phyloP scores from a whole-genome alignment of 1,140 invertebrate genomes.

The Geopemphigus sp. region DNA sequence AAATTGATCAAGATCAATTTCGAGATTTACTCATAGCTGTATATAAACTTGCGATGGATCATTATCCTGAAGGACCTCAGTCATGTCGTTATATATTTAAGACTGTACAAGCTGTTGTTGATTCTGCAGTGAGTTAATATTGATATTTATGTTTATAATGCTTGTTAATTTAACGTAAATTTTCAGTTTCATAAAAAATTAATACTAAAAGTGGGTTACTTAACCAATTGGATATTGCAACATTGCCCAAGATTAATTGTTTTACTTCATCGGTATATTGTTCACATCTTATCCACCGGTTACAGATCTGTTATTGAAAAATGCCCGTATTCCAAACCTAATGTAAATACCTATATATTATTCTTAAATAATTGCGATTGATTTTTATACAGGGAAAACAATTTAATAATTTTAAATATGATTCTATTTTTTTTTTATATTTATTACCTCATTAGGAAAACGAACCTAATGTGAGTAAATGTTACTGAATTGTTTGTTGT shows the following conservation, averaged over 20 bases:
- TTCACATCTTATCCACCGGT: constrained; percentile 74
- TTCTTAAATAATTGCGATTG: neutral
- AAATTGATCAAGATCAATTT: constrained; percentile 62
- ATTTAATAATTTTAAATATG: constrained; percentile 26
- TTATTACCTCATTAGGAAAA: constrained; percentile 41
- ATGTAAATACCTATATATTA: constrained; percentile 48
- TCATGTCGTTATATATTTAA: constrained; percentile 64
- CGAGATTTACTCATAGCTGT: constrained; percentile 66
- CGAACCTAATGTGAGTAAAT: constrained; percentile 46
- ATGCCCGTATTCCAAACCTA: constrained; percentile 48
- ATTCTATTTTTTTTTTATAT: constrained; percentile 24
- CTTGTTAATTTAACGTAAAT: constrained; percentile 48
- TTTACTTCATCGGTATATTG: constrained; percentile 74
- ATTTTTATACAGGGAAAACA: constrained; percentile 11
- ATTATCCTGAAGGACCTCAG: constrained; percentile 64
- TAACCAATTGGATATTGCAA: constrained; percentile 75
- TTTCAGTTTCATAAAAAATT: constrained; percentile 73
- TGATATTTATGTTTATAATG: neutral
- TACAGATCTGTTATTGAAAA: constrained; percentile 60
- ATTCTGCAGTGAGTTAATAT: constrained; percentile 62
- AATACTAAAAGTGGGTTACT: constrained; percentile 68
- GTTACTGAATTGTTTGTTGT: neutral
- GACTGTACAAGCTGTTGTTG: constrained; percentile 68
- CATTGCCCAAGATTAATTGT: constrained; percentile 72
- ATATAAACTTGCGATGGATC: constrained; percentile 74